Conservation (phyloP, 2,888 invertebrate species). For the Isoperla grammatica region DNA sequence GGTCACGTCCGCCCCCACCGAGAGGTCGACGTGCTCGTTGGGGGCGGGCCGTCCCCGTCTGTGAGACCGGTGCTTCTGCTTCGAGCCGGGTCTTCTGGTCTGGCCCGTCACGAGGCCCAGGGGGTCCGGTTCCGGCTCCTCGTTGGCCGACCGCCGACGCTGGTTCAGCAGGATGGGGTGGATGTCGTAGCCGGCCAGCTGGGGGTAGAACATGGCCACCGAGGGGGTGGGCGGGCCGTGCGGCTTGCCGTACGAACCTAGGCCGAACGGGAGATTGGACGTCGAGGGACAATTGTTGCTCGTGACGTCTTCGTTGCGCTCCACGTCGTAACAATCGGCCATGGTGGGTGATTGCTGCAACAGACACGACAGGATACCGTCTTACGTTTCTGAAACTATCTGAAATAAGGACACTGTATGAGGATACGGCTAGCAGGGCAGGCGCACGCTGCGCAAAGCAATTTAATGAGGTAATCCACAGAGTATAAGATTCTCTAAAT, state of each 20-base stretch:
- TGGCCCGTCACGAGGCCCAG: constrained; percentile 21
- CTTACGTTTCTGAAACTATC: no score
- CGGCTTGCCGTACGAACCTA: constrained; percentile 29
- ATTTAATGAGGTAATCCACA: no score
- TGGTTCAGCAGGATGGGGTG: constrained; percentile 32
- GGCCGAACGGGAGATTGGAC: constrained; percentile 30
- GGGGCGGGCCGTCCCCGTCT: constrained; percentile 12
- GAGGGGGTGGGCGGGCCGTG: constrained; percentile 27
- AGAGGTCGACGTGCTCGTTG: constrained; percentile 14
- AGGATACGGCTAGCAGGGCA: no score
- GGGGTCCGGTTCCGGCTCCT: constrained; percentile 16
- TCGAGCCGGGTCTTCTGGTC: constrained; percentile 16
- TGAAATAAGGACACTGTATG: no score
- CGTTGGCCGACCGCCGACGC: constrained; percentile 23
- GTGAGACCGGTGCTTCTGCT: constrained; percentile 18
- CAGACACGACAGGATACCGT: no score
- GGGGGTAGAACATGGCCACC: constrained; percentile 35
- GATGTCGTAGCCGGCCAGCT: constrained; percentile 33
- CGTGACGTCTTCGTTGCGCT: constrained; percentile 26
- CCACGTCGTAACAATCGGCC: constrained; percentile 29
- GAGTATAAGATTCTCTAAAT: no score
- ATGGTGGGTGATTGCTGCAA: constrained; percentile 16
- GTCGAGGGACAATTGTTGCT: constrained; percentile 27
- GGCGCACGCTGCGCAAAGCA: no score
- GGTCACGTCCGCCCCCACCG: constrained; percentile 10